phyloP scores from a whole-genome alignment of 1,140 invertebrate genomes.

The Pseudomyrmex pallidus region DNA sequence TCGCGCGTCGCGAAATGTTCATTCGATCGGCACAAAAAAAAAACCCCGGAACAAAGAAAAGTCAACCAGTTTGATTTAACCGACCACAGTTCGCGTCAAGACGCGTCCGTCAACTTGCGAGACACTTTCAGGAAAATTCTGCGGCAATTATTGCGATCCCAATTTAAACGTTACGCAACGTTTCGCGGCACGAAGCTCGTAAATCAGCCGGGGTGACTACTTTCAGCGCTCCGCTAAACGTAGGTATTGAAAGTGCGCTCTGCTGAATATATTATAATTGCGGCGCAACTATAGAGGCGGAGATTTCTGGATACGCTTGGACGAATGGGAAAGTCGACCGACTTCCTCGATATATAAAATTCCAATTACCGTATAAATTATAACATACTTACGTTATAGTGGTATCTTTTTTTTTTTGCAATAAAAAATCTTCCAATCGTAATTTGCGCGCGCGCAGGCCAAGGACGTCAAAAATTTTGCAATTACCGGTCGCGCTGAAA shows the following conservation, averaged over 20 bases:
- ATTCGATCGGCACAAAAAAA: conserved; percentile 11
- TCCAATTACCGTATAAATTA: neutral
- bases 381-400: neutral
- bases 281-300: neutral
- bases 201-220: conserved; percentile 5
- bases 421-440: neutral
- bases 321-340: neutral
- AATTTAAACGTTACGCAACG: conserved; percentile 18
- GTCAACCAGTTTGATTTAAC: conserved; percentile 18
- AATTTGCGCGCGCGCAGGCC: neutral
- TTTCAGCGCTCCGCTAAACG: conserved; percentile 17
- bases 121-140: conserved; percentile 1
- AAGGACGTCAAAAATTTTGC: neutral
- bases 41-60: conserved; percentile 36
- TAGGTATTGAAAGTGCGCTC: conserved; percentile 1
- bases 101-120: neutral
- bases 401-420: neutral
- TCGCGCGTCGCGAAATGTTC: conserved; percentile 51
- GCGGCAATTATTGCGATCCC: neutral
- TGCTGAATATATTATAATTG: neutral
- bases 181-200: neutral
- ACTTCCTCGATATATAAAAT: neutral
- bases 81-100: neutral
- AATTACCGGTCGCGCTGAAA: neutral
- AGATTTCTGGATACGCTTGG: neutral